Evolutionary conservation across 37 sponge, comb jelly and placozoan species (phyloP).

Genomic region (Hormiphora californensis): DNA sequence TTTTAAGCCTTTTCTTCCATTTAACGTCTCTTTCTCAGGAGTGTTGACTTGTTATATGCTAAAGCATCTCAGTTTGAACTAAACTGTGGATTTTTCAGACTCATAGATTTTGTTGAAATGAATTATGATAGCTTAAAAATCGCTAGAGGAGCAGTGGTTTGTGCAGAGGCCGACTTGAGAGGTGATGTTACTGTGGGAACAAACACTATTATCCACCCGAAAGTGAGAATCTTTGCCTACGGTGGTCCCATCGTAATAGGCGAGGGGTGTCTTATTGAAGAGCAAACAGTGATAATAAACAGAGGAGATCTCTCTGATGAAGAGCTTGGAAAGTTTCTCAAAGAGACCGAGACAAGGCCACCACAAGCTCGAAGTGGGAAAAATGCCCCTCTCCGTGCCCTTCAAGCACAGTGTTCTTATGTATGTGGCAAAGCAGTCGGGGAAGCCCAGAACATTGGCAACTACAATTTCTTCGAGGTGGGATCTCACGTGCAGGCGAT

Average conservation of each 20-base stretch:
- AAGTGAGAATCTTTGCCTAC: constrained; percentile 75
- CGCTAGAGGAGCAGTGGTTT: constrained; percentile 82
- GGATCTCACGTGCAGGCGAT: constrained; percentile 66
- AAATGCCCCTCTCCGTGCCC: constrained; percentile 7
- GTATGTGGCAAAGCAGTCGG: not conserved
- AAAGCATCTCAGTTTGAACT: too few relatives aligned
- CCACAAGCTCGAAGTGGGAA: constrained; percentile 22
- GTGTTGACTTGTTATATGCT: too few relatives aligned
- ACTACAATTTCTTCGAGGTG: constrained; percentile 85
- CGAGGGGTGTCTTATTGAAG: constrained; percentile 78
- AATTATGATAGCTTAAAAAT: constrained; percentile 67
- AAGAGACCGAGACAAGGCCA: constrained; percentile 49
- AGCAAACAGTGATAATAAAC: constrained; percentile 77
- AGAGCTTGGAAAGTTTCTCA: constrained; percentile 19
- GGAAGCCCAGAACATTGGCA: constrained; percentile 68
- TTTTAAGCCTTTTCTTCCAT: too few relatives aligned
- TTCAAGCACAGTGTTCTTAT: constrained; percentile 20
- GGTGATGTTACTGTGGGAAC: constrained; percentile 83
- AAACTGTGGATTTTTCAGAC: too few relatives aligned
- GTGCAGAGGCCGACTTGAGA: constrained; percentile 77
- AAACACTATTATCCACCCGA: constrained; percentile 83
- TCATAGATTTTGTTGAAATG: too few relatives aligned
- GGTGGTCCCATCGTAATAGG: constrained; percentile 93
- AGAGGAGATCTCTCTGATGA: constrained; percentile 42
- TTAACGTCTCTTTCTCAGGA: too few relatives aligned